These are phyloP conservation scores for Kryphioiulus occultus DNA, from an alignment of 2,888 invertebrate species.

Conservation along the genomic window DNA sequence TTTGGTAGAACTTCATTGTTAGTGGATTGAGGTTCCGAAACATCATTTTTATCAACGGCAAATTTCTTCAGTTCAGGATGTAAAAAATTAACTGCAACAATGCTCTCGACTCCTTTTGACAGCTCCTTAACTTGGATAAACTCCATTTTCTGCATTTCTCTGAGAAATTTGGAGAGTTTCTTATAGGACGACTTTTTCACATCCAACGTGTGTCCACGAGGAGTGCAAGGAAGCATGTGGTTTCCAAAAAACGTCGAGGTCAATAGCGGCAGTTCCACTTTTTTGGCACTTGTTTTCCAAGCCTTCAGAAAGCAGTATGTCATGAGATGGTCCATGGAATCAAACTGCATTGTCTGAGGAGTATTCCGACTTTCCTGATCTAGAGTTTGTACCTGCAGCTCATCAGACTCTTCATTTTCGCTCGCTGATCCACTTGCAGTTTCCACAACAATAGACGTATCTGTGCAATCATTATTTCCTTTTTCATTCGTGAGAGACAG, in stretches of 20 bases:
- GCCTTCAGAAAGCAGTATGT: conserved; percentile 80
- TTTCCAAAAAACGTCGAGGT: conserved; percentile 82
- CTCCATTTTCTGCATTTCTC: conserved; percentile 71
- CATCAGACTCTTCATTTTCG: neutral
- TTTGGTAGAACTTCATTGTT: conserved; percentile 42
- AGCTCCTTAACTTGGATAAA: conserved; percentile 63
- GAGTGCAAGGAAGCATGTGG: conserved; percentile 73
- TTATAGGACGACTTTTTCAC: conserved; percentile 89
- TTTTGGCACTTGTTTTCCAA: conserved; percentile 76
- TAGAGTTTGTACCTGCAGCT: neutral
- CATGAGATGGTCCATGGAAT: conserved; percentile 75
- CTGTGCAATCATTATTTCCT: conserved; percentile 54
- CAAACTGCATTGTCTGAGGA: conserved; percentile 53
- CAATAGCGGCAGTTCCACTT: conserved; percentile 76
- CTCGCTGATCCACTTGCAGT: neutral
- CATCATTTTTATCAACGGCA: conserved; percentile 54
- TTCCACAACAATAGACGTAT: conserved; percentile 59
- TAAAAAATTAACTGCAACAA: conserved; percentile 70
- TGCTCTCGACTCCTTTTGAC: conserved; percentile 82
- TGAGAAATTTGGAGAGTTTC: conserved; percentile 84
- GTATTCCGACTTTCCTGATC: neutral
- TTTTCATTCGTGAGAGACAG: conserved; percentile 45
- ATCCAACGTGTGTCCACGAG: conserved; percentile 74
- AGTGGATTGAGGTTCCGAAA: neutral
- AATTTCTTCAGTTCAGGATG: conserved; percentile 59